phyloP scores from a whole-genome alignment of 2,888 invertebrate genomes.

The Helleia helle region DNA sequence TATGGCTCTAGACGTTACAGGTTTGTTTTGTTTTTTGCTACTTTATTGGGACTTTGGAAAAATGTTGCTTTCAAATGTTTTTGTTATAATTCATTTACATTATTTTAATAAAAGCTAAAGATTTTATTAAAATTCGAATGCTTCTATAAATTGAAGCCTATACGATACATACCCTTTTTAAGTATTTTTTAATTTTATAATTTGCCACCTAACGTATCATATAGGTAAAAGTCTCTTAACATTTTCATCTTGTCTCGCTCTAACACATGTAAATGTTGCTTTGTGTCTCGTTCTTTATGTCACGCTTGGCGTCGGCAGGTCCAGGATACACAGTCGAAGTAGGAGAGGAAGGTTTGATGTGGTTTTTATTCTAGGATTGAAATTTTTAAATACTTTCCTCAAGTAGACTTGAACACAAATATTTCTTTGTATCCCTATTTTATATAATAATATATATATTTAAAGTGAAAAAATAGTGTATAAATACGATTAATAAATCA shows the following conservation, averaged over 20 bases:
- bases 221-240: conserved; percentile 14
- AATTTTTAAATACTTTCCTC: background rate
- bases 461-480: background rate
- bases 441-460: background rate
- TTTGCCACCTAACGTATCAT: conserved; percentile 12
- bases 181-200: too few relatives aligned
- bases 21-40: conserved; percentile 63
- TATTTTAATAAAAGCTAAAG: conserved; percentile 9
- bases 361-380: conserved; percentile 34
- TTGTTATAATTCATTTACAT: conserved; percentile 14
- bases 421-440: background rate
- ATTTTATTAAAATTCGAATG: too few relatives aligned
- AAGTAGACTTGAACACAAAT: background rate
- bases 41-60: conserved; percentile 10
- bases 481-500: too few relatives aligned
- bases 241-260: conserved; percentile 50
- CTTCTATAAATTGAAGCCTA: too few relatives aligned
- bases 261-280: conserved; percentile 71
- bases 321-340: conserved; percentile 64
- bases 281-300: conserved; percentile 57
- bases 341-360: conserved; percentile 69
- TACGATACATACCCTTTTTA: too few relatives aligned
- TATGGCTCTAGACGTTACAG: conserved; percentile 83
- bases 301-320: conserved; percentile 56
- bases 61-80: conserved; percentile 10